Evolutionary conservation across 2,888 invertebrate genomes (phyloP).

Genomic region (Sclerodermus sp.): DNA sequence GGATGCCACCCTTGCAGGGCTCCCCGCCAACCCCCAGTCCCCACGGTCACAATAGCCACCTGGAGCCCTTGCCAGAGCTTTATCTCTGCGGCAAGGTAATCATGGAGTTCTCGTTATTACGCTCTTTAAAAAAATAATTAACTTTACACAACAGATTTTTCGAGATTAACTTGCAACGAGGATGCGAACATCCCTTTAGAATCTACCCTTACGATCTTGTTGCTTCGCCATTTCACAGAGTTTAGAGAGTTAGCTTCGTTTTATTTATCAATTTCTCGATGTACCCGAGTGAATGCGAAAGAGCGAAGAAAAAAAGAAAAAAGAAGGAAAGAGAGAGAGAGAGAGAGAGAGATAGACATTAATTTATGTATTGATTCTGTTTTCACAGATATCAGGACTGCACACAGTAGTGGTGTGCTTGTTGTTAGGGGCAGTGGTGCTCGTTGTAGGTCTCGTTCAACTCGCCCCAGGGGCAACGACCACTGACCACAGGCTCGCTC

Average conservation of each 20-base stretch:
- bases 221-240: neutral
- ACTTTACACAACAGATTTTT: too few relatives aligned
- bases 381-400: constrained; percentile 68
- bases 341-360: neutral
- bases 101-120: neutral
- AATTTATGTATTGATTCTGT: too few relatives aligned
- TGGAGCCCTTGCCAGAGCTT: constrained; percentile 66
- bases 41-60: constrained; percentile 60
- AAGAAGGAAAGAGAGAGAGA: too few relatives aligned
- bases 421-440: constrained; percentile 73
- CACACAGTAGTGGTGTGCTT: constrained; percentile 76
- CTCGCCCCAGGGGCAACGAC: constrained; percentile 77
- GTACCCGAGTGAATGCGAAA: neutral
- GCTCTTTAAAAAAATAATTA: too few relatives aligned
- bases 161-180: too few relatives aligned
- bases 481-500: constrained; percentile 72
- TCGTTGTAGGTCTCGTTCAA: constrained; percentile 78
- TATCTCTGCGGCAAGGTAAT: constrained; percentile 74
- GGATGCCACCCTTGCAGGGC: constrained; percentile 64
- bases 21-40: constrained; percentile 69
- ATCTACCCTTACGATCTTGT: neutral
- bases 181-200: too few relatives aligned
- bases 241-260: too few relatives aligned
- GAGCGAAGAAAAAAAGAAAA: too few relatives aligned
- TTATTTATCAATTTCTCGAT: neutral